These are phyloP conservation scores for Helicoverpa armigera DNA, from an alignment of 1,140 invertebrate genomes.

Conservation along the genomic window DNA sequence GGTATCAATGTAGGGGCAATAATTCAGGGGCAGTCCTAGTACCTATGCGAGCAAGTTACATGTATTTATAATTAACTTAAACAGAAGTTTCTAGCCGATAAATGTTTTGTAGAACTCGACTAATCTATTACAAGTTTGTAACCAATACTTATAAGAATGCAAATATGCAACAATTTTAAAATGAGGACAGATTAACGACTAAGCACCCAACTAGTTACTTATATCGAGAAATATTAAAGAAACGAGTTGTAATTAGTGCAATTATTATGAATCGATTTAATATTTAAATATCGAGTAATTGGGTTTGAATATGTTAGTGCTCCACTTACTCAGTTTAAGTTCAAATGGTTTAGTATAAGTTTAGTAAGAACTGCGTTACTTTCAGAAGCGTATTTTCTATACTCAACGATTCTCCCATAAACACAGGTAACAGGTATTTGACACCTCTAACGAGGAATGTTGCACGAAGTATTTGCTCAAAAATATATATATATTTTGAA, in stretches of 20 bases:
- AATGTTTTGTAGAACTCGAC: background rate
- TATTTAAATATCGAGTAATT: conserved; percentile 5
- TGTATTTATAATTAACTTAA: too few relatives aligned
- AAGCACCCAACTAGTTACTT: background rate
- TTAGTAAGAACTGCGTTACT: too few relatives aligned
- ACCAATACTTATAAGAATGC: background rate
- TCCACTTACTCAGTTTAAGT: background rate
- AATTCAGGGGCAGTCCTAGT: too few relatives aligned
- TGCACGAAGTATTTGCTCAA: too few relatives aligned
- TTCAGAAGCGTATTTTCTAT: too few relatives aligned
- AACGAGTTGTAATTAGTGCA: conserved; percentile 2
- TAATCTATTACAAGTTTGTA: background rate
- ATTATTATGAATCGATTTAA: conserved; percentile 7
- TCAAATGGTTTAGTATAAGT: background rate
- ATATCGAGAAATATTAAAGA: background rate
- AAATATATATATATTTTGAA: too few relatives aligned
- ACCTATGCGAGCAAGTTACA: too few relatives aligned
- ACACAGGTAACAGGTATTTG: too few relatives aligned
- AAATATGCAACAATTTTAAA: background rate
- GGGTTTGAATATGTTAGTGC: conserved; percentile 1
- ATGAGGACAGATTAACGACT: background rate
- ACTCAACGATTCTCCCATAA: too few relatives aligned
- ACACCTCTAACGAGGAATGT: too few relatives aligned
- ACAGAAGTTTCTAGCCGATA: background rate
- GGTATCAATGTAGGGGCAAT: too few relatives aligned